phyloP scores from a whole-genome alignment of 2,888 invertebrate genomes.

The Bruchidius siliquastri region DNA sequence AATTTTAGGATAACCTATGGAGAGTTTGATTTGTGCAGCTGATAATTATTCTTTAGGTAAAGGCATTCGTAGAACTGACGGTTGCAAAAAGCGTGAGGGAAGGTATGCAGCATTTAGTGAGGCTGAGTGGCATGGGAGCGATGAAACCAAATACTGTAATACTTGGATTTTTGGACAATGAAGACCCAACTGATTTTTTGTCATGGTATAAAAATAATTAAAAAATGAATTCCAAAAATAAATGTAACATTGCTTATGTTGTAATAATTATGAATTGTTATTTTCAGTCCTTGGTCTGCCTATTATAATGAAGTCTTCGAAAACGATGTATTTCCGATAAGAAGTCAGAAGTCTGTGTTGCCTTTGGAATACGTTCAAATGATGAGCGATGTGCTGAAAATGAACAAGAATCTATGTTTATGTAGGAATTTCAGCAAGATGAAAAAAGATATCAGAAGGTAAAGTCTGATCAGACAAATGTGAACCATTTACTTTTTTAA shows the following conservation, averaged over 20 bases:
- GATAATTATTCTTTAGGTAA: conserved; percentile 38
- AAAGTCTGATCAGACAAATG: conserved; percentile 27
- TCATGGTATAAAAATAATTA: conserved; percentile 50
- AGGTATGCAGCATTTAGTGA: conserved; percentile 87
- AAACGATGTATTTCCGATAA: conserved; percentile 55
- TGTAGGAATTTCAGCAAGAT: conserved; percentile 86
- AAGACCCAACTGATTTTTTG: conserved; percentile 74
- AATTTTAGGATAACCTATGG: too few species aligned
- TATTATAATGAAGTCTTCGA: conserved; percentile 58
- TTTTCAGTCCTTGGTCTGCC: conserved; percentile 53
- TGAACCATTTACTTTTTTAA: conserved; percentile 10
- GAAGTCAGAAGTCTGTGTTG: conserved; percentile 33
- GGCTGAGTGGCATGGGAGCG: conserved; percentile 92
- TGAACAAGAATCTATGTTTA: conserved; percentile 92
- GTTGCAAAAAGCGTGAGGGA: conserved; percentile 78
- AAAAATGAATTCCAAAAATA: neutral
- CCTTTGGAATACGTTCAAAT: conserved; percentile 73
- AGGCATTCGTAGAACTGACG: conserved; percentile 95
- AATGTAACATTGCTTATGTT: neutral
- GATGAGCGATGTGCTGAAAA: conserved; percentile 80
- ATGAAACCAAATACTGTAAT: conserved; percentile 99
- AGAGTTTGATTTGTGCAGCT: neutral
- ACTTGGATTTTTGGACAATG: conserved; percentile 84
- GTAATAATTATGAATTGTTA: conserved; percentile 15
- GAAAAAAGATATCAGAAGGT: conserved; percentile 73